Evolutionary conservation across 2,113 vertebrate genomes (phyloP), one percentile per base, ranked within the genome.

Genomic region (Balaeniceps rex): DNA sequence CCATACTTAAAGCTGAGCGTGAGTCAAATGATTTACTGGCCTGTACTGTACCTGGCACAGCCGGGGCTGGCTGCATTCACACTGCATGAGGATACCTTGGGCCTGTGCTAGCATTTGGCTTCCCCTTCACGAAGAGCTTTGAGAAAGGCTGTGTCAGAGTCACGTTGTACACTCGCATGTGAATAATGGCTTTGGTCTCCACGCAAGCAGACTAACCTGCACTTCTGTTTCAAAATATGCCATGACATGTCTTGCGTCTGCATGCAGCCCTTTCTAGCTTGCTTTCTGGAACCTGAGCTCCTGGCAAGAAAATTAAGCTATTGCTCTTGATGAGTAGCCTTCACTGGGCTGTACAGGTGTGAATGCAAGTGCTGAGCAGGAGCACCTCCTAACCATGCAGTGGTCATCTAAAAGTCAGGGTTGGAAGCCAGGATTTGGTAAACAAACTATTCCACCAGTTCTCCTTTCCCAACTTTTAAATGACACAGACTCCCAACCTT

Each of bases 111-210:
- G 17, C 58, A 16, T 46, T 90, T 42, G 72, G 40, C 15, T 17
- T 88, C 71, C 51, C 46, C 21, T 78, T 84, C 60, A 28, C 9
- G 16, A 65, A 14, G 16, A 84, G 31, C 40, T 52, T 24, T 33
- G 46, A 78, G 49, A 51, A 40, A 57, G 44, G 49, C 42, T 60
- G 31, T 28, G 18, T 61, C 55, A 66, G 78, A 49, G 33, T 47
- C 66, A 25, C 0, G 0, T 11, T 29, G 7, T 19, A 34, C 1
- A 7, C n/a, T 80, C 0, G 0, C 11, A 7, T 17, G 60, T 24
- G 60, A 82, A 24, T 61, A 61, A 58, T 31, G 55, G 26, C 46
- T 66, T 75, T 78, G 42, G 42, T 68, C 64, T 71, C 61, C 33
- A 36, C 0, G 0, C 7, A 4, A 14, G 24, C 38, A 60, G 68